Evolutionary conservation across 1,140 invertebrate species (phyloP).

Genomic region (Arion vulgaris): DNA sequence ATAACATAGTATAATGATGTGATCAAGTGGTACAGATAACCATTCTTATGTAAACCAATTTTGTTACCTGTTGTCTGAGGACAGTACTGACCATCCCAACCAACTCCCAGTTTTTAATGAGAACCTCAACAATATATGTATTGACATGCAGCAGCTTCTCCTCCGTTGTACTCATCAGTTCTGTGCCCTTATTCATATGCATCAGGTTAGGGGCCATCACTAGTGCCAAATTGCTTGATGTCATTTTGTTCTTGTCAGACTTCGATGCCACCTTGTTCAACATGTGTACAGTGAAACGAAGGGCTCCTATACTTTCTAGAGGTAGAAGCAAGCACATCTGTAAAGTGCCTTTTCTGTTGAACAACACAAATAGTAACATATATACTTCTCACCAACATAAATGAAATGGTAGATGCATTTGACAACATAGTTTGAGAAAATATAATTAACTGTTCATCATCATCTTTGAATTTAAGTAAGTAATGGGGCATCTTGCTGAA

Average conservation of each 20-base stretch:
- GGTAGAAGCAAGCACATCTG: conserved; percentile 80
- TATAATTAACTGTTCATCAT: no score
- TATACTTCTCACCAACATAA: no score
- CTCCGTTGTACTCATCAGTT: conserved; percentile 72
- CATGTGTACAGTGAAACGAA: conserved; percentile 81
- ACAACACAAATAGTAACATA: conserved; percentile 41
- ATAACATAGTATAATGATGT: no score
- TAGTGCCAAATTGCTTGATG: conserved; percentile 84
- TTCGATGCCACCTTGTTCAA: conserved; percentile 77
- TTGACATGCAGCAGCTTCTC: conserved; percentile 67
- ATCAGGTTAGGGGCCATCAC: conserved; percentile 87
- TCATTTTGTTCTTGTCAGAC: conserved; percentile 85
- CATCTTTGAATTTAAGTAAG: no score
- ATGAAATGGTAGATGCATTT: no score
- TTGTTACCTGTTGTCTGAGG: conserved; percentile 24
- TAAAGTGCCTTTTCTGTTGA: conserved; percentile 75
- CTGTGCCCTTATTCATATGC: conserved; percentile 77
- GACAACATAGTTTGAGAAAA: no score
- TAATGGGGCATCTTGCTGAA: no score
- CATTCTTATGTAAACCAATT: no score
- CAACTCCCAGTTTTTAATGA: conserved; percentile 83
- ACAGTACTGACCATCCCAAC: conserved; percentile 78
- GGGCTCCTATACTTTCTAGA: conserved; percentile 77
- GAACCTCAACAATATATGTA: conserved; percentile 76
- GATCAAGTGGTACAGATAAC: no score